A percentile compares a stretch with the other conserved stretches of the same genome.
These are phyloP conservation scores for Pocillopora grandis DNA, from an alignment of 92 coral and sea anemone genomes.

Conservation along the genomic window DNA sequence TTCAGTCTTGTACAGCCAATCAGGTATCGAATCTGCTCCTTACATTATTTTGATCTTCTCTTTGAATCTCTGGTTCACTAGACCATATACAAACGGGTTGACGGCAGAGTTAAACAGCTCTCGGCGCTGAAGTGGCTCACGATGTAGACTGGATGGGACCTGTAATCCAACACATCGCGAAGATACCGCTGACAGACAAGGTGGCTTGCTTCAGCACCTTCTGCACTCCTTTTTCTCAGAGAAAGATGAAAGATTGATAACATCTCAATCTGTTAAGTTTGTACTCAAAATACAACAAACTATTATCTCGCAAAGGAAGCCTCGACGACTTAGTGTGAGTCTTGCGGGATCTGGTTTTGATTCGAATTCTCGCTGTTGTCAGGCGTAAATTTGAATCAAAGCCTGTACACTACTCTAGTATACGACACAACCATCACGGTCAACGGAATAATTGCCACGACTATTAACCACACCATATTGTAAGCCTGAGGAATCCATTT, in stretches of 20 bases:
- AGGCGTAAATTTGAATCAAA: too few species aligned
- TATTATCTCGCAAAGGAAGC: too few species aligned
- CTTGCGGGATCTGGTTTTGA: too few species aligned
- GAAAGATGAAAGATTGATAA: neutral
- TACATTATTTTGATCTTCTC: slow-evolving; percentile 6
- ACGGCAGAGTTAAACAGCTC: slow-evolving; percentile 4
- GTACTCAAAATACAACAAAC: too few species aligned
- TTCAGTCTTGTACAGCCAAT: neutral
- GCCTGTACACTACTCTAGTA: too few species aligned
- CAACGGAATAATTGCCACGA: too few species aligned
- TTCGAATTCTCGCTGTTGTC: too few species aligned
- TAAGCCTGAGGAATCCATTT: too few species aligned
- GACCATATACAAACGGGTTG: slow-evolving; percentile 18
- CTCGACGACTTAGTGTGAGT: too few species aligned
- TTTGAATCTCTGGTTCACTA: slow-evolving; percentile 23
- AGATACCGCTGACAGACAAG: slow-evolving; percentile 7
- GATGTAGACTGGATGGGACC: slow-evolving; percentile 9
- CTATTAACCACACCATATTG: too few species aligned
- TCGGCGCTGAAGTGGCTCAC: neutral
- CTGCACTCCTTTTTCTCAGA: neutral
- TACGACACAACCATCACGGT: neutral
- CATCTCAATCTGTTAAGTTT: too few species aligned
- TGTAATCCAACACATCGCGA: slow-evolving; percentile 26
- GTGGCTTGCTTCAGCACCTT: slow-evolving; percentile 26
- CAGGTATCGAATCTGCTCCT: too few species aligned